Percentiles rank a stretch among this genome's conserved stretches.
phyloP scores from a whole-genome alignment of 1,140 invertebrate species.

The Drosophila arizonae region DNA sequence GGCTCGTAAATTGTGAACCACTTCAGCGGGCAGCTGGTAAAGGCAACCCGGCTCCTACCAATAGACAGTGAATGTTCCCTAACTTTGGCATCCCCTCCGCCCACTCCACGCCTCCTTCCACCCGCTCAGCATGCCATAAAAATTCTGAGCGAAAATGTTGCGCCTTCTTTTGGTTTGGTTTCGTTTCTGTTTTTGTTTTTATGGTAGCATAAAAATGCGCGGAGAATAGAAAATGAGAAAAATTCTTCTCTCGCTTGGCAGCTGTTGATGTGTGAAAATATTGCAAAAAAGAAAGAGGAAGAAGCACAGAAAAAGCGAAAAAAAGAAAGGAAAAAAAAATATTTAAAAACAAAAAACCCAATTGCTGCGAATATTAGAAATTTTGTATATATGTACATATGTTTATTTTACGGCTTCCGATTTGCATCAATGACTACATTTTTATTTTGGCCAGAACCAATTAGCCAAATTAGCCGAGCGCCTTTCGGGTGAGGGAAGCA shows the following conservation, averaged over 20 bases:
- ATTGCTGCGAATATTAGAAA: constrained; percentile 36
- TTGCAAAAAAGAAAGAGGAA: constrained; percentile 11
- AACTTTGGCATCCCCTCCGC: background rate
- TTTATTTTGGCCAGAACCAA: constrained; percentile 41
- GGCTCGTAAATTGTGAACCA: constrained; percentile 75
- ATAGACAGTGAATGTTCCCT: background rate
- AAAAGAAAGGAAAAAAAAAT: background rate
- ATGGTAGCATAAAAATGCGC: constrained; percentile 44
- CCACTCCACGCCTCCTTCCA: background rate
- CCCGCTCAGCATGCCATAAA: constrained; percentile 54
- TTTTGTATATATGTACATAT: constrained; percentile 11
- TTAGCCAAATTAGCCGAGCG: constrained; percentile 65
- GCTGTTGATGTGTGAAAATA: constrained; percentile 73
- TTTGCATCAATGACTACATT: constrained; percentile 28
- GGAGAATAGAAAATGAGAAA: constrained; percentile 42
- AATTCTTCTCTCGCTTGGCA: constrained; percentile 34
- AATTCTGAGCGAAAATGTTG: constrained; percentile 56
- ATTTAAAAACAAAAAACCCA: background rate
- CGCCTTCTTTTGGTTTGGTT: constrained; percentile 31
- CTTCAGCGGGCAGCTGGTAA: constrained; percentile 65
- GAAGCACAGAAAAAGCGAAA: background rate
- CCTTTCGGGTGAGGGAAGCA: constrained; percentile 18
- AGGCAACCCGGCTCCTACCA: constrained; percentile 32
- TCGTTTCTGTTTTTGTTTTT: constrained; percentile 8
- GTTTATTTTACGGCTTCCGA: constrained; percentile 44